A percentile compares a stretch with the other conserved stretches of the same genome.
Evolutionary conservation across 37 sponge, comb jelly and placozoan species (phyloP).

Genomic region (Aplysina aerophoba): DNA sequence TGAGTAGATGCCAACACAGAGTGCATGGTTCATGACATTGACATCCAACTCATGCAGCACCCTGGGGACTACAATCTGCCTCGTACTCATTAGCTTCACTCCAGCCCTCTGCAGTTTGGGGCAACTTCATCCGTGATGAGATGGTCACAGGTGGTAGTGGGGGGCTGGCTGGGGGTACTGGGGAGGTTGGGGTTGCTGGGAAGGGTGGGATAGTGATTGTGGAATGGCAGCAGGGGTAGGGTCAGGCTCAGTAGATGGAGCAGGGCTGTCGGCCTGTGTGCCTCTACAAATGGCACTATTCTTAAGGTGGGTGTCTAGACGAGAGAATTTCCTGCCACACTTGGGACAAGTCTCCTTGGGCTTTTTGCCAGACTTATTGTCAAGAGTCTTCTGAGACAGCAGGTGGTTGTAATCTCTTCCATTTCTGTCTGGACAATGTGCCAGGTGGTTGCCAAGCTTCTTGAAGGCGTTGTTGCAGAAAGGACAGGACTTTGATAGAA

Average conservation of each 20-base stretch:
- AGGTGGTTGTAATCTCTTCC: background rate
- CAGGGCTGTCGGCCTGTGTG: too few relatives aligned
- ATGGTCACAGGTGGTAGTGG: too few relatives aligned
- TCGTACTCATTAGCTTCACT: slow-evolving; percentile 2
- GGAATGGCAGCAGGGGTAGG: too few relatives aligned
- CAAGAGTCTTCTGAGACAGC: background rate
- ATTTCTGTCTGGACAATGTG: background rate
- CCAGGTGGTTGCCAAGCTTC: background rate
- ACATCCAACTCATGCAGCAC: slow-evolving; percentile 7
- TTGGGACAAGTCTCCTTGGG: background rate
- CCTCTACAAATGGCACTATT: too few relatives aligned
- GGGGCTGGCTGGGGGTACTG: too few relatives aligned
- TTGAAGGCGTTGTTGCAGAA: background rate
- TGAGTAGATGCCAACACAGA: slow-evolving; percentile 24
- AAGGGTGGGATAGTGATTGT: too few relatives aligned
- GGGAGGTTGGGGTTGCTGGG: too few relatives aligned
- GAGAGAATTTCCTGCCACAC: too few relatives aligned
- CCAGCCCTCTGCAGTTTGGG: slow-evolving; percentile 6
- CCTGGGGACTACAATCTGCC: background rate
- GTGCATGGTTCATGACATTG: slow-evolving; percentile 16
- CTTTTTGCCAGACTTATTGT: background rate
- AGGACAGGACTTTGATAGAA: too few relatives aligned
- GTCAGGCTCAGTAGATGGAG: too few relatives aligned
- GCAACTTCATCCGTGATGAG: too few relatives aligned
- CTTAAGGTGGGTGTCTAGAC: too few relatives aligned